A percentile compares a stretch with the other conserved stretches of the same genome.
Evolutionary conservation across 2,888 invertebrate genomes (phyloP).

Genomic region (Apamea sordens): DNA sequence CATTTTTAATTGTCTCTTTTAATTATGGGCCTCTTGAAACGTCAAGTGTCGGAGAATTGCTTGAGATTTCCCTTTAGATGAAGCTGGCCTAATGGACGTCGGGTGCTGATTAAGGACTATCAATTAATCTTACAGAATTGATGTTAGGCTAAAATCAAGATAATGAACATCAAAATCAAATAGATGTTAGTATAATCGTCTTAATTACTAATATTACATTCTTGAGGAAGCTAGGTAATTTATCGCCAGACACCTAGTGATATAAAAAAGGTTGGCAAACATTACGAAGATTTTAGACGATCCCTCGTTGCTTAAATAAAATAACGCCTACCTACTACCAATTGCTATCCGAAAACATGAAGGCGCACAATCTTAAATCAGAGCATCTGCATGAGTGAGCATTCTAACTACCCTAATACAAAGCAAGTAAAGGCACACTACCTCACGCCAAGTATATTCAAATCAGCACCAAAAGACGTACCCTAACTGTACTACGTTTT

Average conservation of each 20-base stretch:
- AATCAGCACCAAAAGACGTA: conserved; percentile 33
- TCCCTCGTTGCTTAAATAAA: not conserved
- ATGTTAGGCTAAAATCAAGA: conserved; percentile 31
- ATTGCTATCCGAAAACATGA: conserved; percentile 13
- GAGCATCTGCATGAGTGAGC: not conserved
- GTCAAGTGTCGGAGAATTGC: conserved; percentile 67
- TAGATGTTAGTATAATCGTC: not conserved
- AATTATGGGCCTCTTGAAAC: conserved; percentile 70
- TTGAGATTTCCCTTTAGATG: conserved; percentile 61
- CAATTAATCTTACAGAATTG: conserved; percentile 50
- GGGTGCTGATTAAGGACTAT: conserved; percentile 46
- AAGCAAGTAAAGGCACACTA: not conserved
- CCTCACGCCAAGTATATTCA: conserved; percentile 30
- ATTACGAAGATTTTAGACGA: not conserved
- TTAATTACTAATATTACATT: not conserved
- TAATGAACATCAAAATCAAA: conserved; percentile 13
- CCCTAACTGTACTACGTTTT: conserved; percentile 28
- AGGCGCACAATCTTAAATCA: conserved; percentile 16
- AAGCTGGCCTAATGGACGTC: conserved; percentile 46
- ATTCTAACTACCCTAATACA: not conserved
- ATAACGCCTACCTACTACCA: not conserved
- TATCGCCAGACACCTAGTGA: not conserved
- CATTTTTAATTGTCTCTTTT: conserved; percentile 77
- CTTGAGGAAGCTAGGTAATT: not conserved
- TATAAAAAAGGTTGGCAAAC: not conserved